These are phyloP conservation scores for Pan troglodytes DNA, from an alignment of 2,113 vertebrate species.

Conservation along the genomic window NHGRI_mPanTro3-v2.1_pri NC_072404.2:111804001-111804500, in stretches of 20 bases:
- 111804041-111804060: slow-evolving; percentile 70
- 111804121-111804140: not conserved
- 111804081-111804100: slow-evolving; percentile 39
- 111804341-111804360: slow-evolving; percentile 79
- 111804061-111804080: slow-evolving; percentile 66
- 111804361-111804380: slow-evolving; percentile 69
- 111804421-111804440: slow-evolving; percentile 82
- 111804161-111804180: not conserved
- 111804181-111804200: not conserved
- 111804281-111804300: not conserved
- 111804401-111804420: slow-evolving; percentile 70
- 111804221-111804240: not conserved
- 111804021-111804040: slow-evolving; percentile 61
- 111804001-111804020: slow-evolving; percentile 51
- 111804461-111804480: slow-evolving; percentile 73
- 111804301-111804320: slow-evolving; percentile 53
- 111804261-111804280: slow-evolving; percentile 38
- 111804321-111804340: slow-evolving; percentile 56
- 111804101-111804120: slow-evolving; percentile 43
- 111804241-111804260: not conserved
- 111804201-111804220: not conserved
- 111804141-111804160: not conserved
- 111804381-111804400: slow-evolving; percentile 70
- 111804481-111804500: slow-evolving; percentile 60
- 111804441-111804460: slow-evolving; percentile 77